Evolutionary conservation across 1,140 invertebrate genomes (phyloP), one percentile per base, ranked within the genome.

Genomic region (Artemia franciscana): DNA sequence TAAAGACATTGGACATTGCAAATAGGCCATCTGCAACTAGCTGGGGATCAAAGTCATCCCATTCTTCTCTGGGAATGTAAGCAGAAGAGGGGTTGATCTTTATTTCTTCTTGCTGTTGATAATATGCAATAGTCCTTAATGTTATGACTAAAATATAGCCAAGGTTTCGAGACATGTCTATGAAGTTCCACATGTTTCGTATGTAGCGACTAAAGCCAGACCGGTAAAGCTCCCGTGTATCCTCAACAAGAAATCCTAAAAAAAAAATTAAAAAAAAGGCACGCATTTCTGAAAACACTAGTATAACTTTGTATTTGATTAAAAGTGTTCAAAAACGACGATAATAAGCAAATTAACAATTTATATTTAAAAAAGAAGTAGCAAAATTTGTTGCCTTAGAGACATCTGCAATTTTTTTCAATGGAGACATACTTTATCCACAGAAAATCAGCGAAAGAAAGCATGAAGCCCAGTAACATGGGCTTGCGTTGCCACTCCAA

Each of bases 111-210:
- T 68, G 72, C 72, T 89, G 85, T 66, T 85, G 82, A 58, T 86
- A 71, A 67, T 85, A 88, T 1, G 90, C 87, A 3, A 84, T 82
- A 21, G 80, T 69, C 67, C 91, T 75, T 12, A 94, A 74, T 25
- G 85, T 71, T 5, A 83, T 80, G 5, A 89, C 90, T 3, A 80
- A 77, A 21, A 88, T 77, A 70, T 94, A 95, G 0, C 93, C 75
- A 2, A 80, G 80, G 71, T 93, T 94, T 57, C 89, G 80, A 1
- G 85, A 83, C 68, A 94, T 92, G 75, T 97, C 92, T 64, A 95
- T 87, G 70, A 91, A 89, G 71, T 96, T 97, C 91, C 92, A 96
- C 80, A 94, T 83, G 71, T 96, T 89, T 3, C 83, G 76, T 9
- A 92, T 77, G 71, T 95, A 96, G 0, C 81, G 80, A 21, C 80